Evolutionary conservation across 1,140 invertebrate genomes (phyloP).

Genomic region (Epicauta chinensis): DNA sequence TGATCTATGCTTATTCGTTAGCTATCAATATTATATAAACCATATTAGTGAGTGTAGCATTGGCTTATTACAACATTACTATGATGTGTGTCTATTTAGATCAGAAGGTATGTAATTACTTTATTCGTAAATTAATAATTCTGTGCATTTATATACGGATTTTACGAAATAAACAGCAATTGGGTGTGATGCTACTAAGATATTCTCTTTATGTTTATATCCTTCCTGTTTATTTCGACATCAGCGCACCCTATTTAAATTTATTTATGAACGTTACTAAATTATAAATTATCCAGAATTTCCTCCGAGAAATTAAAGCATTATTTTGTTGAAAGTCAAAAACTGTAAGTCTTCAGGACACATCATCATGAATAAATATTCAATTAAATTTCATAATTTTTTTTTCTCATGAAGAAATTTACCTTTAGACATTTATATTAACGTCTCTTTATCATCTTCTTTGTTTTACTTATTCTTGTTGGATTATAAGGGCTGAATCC

Average conservation of each 20-base stretch:
- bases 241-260: constrained; percentile 13
- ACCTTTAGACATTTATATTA: too few relatives aligned
- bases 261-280: constrained; percentile 13
- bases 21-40: constrained; percentile 3
- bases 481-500: too few relatives aligned
- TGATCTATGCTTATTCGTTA: not conserved
- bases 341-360: not conserved
- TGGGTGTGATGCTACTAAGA: constrained; percentile 16
- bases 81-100: not conserved
- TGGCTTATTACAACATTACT: not conserved
- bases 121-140: constrained; percentile 16
- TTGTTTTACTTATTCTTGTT: too few relatives aligned
- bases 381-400: constrained; percentile 1
- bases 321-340: constrained; percentile 14
- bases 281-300: constrained; percentile 14
- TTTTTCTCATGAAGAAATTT: too few relatives aligned
- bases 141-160: constrained; percentile 16
- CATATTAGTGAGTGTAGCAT: not conserved
- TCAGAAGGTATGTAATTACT: constrained; percentile 9
- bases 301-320: constrained; percentile 8
- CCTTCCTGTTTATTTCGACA: constrained; percentile 11
- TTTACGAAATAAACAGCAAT: constrained; percentile 19
- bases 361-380: constrained; percentile 5
- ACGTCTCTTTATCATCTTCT: too few relatives aligned
- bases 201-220: constrained; percentile 13